Evolutionary conservation across 2,797 vertebrate species (phyloP).

Genomic region (Pteronotus mesoamericanus): DNA sequence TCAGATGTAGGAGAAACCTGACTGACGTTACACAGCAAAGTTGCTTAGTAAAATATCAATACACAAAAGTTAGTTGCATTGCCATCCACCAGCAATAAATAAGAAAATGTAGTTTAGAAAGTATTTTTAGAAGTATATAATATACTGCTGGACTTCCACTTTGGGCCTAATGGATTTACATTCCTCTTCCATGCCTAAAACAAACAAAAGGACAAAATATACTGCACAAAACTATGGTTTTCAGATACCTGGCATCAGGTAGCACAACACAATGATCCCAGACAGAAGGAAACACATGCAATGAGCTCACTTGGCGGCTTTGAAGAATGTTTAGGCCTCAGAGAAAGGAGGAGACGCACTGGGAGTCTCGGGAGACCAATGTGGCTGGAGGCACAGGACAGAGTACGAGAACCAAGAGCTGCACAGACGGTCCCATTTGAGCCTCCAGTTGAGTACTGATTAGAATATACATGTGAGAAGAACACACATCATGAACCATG

Average conservation of each 20-base stretch:
- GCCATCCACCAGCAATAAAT: neutral
- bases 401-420: neutral
- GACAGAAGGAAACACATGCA: neutral
- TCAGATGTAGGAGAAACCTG: neutral
- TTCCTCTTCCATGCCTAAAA: neutral
- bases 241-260: neutral
- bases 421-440: neutral
- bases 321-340: neutral
- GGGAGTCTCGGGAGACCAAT: neutral
- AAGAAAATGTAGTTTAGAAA: constrained; percentile 9
- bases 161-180: neutral
- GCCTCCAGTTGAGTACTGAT: neutral
- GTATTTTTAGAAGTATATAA: neutral
- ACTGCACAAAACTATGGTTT: neutral
- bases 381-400: neutral
- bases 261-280: neutral
- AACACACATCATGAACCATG: neutral
- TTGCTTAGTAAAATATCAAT: neutral
- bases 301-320: neutral
- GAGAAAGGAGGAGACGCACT: neutral
- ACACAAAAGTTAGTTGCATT: neutral
- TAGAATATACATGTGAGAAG: neutral
- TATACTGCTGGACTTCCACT: neutral
- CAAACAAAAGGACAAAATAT: neutral
- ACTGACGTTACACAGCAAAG: neutral